Conservation (phyloP, 2,113 vertebrate genomes). For the Amazona guildingii region DNA sequence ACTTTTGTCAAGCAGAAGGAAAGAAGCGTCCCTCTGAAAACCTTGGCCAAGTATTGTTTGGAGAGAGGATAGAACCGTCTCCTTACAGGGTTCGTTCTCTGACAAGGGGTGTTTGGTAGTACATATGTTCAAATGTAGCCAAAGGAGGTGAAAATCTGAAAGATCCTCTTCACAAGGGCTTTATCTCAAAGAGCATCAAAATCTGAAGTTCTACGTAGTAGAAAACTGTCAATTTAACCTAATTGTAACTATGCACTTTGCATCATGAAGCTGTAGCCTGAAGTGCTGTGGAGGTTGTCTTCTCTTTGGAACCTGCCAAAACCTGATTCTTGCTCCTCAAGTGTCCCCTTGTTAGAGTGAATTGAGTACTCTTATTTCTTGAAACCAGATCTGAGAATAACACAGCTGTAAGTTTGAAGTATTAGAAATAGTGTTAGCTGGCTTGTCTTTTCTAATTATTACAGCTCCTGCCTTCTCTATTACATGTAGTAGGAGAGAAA, state of each 20-base stretch:
- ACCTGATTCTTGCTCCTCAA: background rate
- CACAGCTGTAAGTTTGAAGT: background rate
- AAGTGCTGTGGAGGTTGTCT: background rate
- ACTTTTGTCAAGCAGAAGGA: slow-evolving; percentile 90
- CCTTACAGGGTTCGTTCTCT: slow-evolving; percentile 90
- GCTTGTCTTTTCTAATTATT: background rate
- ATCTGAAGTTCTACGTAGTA: background rate
- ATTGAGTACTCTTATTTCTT: background rate
- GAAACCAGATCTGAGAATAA: background rate
- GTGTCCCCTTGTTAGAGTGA: background rate
- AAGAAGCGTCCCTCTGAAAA: slow-evolving; percentile 96
- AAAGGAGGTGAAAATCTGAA: background rate
- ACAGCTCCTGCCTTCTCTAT: background rate
- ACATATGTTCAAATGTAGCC: background rate
- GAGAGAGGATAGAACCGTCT: slow-evolving; percentile 95
- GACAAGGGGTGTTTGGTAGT: background rate
- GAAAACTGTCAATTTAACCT: background rate
- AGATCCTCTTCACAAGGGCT: background rate
- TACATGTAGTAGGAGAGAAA: background rate
- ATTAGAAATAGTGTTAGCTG: background rate
- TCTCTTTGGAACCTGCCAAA: background rate
- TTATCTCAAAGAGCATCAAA: background rate
- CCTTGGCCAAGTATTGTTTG: slow-evolving; percentile 96
- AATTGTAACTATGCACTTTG: background rate
- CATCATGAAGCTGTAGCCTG: background rate